Conservation (phyloP, 2,113 vertebrate species). For the Paratilapia polleni region DNA sequence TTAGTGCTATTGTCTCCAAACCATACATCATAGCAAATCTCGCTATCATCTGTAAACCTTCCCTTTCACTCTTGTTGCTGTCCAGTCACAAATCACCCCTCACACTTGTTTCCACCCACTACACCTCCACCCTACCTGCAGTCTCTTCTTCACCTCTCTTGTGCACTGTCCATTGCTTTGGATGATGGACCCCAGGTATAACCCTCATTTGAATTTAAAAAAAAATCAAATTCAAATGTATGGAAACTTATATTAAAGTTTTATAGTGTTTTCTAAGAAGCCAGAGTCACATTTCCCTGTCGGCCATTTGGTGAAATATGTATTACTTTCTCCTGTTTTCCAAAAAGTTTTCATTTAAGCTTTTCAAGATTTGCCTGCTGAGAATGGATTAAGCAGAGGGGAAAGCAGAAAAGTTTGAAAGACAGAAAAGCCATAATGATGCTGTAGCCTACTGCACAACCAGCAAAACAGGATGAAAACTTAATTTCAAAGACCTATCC, state of each 20-base stretch:
- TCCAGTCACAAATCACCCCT: neutral
- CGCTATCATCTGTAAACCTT: neutral
- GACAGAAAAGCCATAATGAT: neutral
- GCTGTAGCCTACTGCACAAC: neutral
- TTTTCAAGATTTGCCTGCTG: neutral
- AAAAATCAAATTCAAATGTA: too few relatives aligned
- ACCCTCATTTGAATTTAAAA: neutral
- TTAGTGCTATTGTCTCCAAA: neutral
- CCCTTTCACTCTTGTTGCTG: neutral
- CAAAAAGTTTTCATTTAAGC: neutral
- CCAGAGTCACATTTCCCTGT: neutral
- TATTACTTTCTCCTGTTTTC: neutral
- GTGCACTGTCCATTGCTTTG: neutral
- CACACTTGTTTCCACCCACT: neutral
- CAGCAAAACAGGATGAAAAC: neutral
- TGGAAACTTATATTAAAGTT: fast-evolving
- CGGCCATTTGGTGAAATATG: neutral
- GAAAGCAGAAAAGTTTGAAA: neutral
- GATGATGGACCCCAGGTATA: neutral
- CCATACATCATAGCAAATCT: neutral
- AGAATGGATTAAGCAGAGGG: neutral
- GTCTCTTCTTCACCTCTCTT: neutral
- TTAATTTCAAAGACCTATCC: neutral
- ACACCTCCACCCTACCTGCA: neutral
- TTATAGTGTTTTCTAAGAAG: neutral